These are phyloP conservation scores for Rhagoletis pomonella DNA, from an alignment of 1,140 invertebrate genomes.

Conservation along the genomic window DNA sequence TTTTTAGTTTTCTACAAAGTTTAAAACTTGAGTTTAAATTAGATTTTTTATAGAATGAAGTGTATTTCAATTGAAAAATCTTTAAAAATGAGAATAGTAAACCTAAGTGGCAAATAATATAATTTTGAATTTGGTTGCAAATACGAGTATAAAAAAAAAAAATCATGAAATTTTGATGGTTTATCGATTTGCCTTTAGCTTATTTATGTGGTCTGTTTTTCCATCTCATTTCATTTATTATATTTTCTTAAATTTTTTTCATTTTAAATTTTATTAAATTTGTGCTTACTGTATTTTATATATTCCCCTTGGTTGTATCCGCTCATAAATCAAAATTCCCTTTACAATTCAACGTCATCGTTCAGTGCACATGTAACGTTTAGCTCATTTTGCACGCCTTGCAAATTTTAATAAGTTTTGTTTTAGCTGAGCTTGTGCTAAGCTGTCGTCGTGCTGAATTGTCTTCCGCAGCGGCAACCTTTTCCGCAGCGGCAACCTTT, in stretches of 20 bases:
- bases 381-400: slow-evolving; percentile 6
- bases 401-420: slow-evolving; percentile 31
- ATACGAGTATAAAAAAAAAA: too few species aligned
- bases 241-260: neutral
- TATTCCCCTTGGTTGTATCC: neutral
- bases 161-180: neutral
- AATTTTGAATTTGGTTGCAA: too few species aligned
- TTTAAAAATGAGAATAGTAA: too few species aligned
- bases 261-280: neutral
- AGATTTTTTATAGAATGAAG: too few species aligned
- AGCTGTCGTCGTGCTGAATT: slow-evolving; percentile 1
- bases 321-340: slow-evolving; percentile 3
- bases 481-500: too few species aligned
- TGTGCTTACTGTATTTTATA: neutral
- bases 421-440: neutral
- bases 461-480: neutral
- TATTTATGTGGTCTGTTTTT: neutral
- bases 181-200: neutral
- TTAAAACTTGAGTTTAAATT: too few species aligned
- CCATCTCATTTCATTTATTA: neutral
- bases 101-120: too few species aligned
- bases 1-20: too few species aligned
- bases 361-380: neutral
- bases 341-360: neutral
- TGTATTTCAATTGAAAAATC: too few species aligned